These are phyloP conservation scores for Streptopelia turtur DNA, from an alignment of 2,797 vertebrate species.

Conservation along the genomic window DNA sequence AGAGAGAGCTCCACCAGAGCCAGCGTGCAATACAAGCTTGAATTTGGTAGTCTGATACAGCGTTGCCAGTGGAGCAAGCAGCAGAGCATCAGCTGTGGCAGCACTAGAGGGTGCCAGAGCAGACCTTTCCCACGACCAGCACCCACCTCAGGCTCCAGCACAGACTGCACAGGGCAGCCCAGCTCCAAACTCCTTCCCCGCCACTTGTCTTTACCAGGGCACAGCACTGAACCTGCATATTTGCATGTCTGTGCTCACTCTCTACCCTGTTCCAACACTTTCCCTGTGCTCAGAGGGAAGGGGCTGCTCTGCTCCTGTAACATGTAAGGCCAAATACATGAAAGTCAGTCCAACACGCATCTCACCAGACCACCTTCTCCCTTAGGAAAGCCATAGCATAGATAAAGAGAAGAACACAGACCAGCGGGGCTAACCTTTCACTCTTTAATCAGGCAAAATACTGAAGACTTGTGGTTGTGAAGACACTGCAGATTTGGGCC, in stretches of 20 bases:
- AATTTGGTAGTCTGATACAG: rapidly evolving
- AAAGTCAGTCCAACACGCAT: background rate
- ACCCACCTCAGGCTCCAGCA: background rate
- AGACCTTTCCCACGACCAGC: background rate
- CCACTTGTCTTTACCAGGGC: background rate
- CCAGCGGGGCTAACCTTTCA: background rate
- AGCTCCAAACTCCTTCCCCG: background rate
- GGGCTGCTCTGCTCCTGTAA: background rate
- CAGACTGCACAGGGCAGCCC: rapidly evolving
- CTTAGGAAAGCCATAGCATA: background rate
- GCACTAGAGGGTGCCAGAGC: slow-evolving; percentile 58
- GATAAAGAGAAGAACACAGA: background rate
- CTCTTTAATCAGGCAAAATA: background rate
- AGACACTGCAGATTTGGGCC: background rate
- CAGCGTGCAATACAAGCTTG: rapidly evolving
- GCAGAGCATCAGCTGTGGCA: background rate
- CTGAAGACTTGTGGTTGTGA: slow-evolving; percentile 15
- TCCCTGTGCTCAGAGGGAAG: background rate
- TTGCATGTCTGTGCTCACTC: background rate
- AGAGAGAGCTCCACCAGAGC: background rate
- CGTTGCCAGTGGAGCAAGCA: rapidly evolving
- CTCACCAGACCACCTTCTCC: background rate
- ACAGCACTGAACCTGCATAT: background rate
- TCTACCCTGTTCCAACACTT: background rate
- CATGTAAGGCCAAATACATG: rapidly evolving